These are phyloP conservation scores for Crocidura indochinensis DNA, from an alignment of 2,797 vertebrate genomes.

Conservation along the genomic window DNA sequence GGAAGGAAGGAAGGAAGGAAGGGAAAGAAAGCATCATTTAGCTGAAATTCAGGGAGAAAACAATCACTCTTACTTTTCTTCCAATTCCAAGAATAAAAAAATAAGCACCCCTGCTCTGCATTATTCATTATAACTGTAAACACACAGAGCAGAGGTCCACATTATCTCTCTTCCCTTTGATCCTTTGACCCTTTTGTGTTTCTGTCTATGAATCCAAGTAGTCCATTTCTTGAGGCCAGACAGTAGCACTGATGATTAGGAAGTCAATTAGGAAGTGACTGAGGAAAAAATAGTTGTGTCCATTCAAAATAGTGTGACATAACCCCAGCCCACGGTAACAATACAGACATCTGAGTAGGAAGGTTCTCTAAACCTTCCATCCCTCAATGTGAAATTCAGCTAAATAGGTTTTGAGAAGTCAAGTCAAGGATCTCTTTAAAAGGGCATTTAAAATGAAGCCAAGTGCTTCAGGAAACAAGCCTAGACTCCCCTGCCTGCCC, in stretches of 20 bases:
- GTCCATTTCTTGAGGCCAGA: slow-evolving; percentile 15
- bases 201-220: slow-evolving; percentile 38
- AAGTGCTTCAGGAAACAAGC: not conserved
- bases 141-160: no score
- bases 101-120: not conserved
- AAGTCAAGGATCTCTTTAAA: slow-evolving; percentile 14
- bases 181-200: slow-evolving; percentile 3
- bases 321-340: not conserved
- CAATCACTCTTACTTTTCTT: not conserved
- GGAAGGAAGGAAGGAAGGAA: no score
- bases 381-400: not conserved
- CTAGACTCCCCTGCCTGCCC: not conserved
- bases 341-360: not conserved
- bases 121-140: not conserved
- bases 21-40: slow-evolving; percentile 34
- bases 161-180: not conserved
- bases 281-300: slow-evolving; percentile 56
- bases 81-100: not conserved
- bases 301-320: slow-evolving; percentile 9
- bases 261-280: slow-evolving; percentile 53
- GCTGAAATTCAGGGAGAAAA: not conserved
- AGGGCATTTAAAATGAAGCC: slow-evolving; percentile 35
- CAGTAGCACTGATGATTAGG: slow-evolving; percentile 30
- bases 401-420: not conserved
- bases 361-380: not conserved